Base-by-base conservation (phyloP, 1,140 invertebrate species). In the Heliconius eleuchia region DNA sequence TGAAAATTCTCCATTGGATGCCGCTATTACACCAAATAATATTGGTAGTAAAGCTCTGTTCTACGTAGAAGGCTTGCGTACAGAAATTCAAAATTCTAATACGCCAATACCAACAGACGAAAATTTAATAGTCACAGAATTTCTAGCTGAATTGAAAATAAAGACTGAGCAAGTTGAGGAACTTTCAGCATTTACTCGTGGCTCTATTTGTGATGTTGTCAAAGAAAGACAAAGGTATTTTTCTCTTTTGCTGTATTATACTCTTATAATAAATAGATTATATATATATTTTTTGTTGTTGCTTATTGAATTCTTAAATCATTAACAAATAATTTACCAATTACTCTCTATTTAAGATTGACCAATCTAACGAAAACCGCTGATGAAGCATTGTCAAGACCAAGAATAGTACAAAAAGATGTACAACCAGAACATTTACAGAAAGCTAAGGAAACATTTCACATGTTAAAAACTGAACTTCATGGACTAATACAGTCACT, bases 221-320 rank as follows among this genome's bases (percentile, higher is more conserved):
- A 77, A 79, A 71, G 93, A 95, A 81, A 92, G 92, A 79, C 85
- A 86, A 78, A 92, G 92, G 94, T 94, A 87, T 70, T 77, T 71
- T 77, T 46, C 27, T 19, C 1, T 27, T 13, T 46, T 46, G 13
- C 42, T 46, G 42, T 77, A 37, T 46, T 71, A 19, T 52, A 52
- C 6, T 52, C 7, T 18, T 52, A 52, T 19, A 52, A 52, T 52
- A 52, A 52, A 52, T 52, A 6, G 18, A 52, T 18, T 52, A 13
- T 52, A 7, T 52, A 19, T 52, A 11, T 18, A 0, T 19, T 5
- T 19, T 19, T 52, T 52, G 19, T 52, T 7, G 50, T 19, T 52
- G 18, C 6, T 52, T 52, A 52, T 52, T 52, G 7, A 19, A 52
- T 52, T 52, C 16, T 19, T 19, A 19, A 52, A 52, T 52, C 2